Base-by-base conservation (phyloP, 2,888 invertebrate genomes). In the Fissipunctia ypsillon region DNA sequence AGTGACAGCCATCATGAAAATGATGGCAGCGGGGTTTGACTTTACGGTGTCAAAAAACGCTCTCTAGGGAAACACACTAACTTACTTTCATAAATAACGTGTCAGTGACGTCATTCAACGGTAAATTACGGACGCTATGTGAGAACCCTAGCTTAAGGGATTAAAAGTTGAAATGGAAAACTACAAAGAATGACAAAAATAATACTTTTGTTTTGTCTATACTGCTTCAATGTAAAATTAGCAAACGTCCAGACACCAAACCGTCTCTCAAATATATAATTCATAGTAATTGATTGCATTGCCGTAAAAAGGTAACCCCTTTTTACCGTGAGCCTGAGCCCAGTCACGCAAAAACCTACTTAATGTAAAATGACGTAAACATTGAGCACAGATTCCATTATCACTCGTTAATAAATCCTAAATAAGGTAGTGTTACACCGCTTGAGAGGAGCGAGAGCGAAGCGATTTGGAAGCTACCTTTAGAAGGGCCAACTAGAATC, bases 361-460 rank as follows among this genome's bases (percentile, higher is more conserved):
- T 81, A 81, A 73, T 73, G 63, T 66, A 25, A 80, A 77, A 80
- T 83, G 77, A 83, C 84, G 80, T 83, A 80, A 80, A 70, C 78
- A 69, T 72, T 84, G 73, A 71, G 71, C 69, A 72, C 78, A 74
- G 84, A 73, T 75, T 82, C 82, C 84, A 80, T 84, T 84, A 84
- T 84, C 83, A 83, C 72, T 75, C 75, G 85, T 77, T 80, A 84
- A 83, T 84, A 84, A 84, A 84, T 84, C 80, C 83, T 69, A 63
- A 69, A 59, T 54, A 81, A 66, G 74, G 43, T 9, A 10, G 0
- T 43, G 72, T 50, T n/a, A 0, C 4, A n/a, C 0, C 56, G 70
- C 31, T 22, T 19, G 25, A 25, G 66, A 31, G 10, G 9, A 52
- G 54, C 48, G 64, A 31, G 12, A 67, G 73, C 38, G 9, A n/a